Base-by-base conservation (phyloP, 92 coral and sea anemone genomes). In the Ricordea florida region DNA sequence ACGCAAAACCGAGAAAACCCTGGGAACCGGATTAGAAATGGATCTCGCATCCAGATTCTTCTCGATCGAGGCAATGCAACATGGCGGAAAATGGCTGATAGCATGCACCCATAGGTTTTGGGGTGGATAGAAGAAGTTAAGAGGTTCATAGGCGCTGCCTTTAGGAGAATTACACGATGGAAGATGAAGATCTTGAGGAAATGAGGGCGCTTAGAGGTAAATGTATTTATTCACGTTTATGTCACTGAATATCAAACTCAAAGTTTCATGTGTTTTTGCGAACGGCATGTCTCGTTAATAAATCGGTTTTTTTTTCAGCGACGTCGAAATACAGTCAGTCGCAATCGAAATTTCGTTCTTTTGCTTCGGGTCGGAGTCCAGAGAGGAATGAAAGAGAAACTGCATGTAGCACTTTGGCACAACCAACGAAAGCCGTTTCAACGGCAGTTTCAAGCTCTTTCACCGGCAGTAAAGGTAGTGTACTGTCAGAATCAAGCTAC, bases 171-270 rank as follows among this genome's bases (percentile, higher is more conserved):
- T 65, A 15, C 5, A 67, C 10, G 22, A 94, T 94, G 98, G 98
- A 94, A 26, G 92, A 94, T 43, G 98, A 94, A 72, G 98, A 94
- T 65, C 72, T 94, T 52, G 98, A 94, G 42, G 98, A 94, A 82
- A 94, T 94, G 98, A 81, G 83, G 64, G 85, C 88, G 21, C 78
- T 94, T 35, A 74, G 98, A 77, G 98, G 98, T 93, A 71, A 24
- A 22, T 27, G 10, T 6, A n/a, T n/a, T n/a, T 2, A 5, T 14
- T 21, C 5, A 23, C 27, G 24, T 38, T 22, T 34, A 57, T 57
- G 3, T 16, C 4, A 2, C 21, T 8, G 25, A 3, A 23, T 4
- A 3, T 34, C 5, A 16, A 58, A 33, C 16, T 26, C 2, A 21
- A 17, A 33, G 14, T 18, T n/a, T 36, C 15, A 20, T 5, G 49